phyloP scores from a whole-genome alignment of 1,140 invertebrate species.

The Drosophila kepulauana region DNA sequence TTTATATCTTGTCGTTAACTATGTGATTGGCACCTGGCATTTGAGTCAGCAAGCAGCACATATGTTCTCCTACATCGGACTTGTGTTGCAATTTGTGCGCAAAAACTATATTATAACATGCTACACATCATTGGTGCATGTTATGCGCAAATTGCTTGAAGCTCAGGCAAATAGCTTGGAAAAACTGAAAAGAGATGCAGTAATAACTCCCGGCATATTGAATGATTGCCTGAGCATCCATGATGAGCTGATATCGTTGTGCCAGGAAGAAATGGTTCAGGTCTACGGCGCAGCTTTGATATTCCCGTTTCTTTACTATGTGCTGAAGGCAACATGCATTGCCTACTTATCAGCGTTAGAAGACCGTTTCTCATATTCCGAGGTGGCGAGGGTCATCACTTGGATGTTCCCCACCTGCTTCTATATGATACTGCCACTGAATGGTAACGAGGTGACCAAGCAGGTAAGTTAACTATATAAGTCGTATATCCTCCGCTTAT shows the following conservation, averaged over 20 bases:
- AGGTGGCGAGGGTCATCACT: neutral
- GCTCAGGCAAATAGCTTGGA: constrained; percentile 30
- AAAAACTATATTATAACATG: constrained; percentile 47
- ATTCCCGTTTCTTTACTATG: constrained; percentile 40
- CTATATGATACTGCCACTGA: constrained; percentile 50
- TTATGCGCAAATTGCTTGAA: constrained; percentile 18
- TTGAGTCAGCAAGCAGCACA: neutral
- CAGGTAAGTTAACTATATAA: constrained; percentile 51
- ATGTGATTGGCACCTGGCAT: neutral
- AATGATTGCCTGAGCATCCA: constrained; percentile 6
- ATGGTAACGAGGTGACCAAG: constrained; percentile 43
- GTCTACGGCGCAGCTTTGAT: constrained; percentile 53
- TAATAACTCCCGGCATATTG: neutral
- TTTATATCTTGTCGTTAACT: neutral
- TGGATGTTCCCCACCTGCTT: constrained; percentile 56
- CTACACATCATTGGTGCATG: constrained; percentile 42
- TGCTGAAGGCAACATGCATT: constrained; percentile 47
- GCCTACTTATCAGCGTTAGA: constrained; percentile 32
- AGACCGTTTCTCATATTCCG: neutral
- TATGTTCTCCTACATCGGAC: neutral
- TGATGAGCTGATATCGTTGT: constrained; percentile 48
- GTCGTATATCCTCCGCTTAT: neutral
- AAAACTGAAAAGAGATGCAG: neutral
- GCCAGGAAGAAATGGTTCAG: constrained; percentile 41
- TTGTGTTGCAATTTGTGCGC: constrained; percentile 28